Base-by-base conservation (phyloP, 2,797 vertebrate genomes). In the Threskiornis aethiopicus region DNA sequence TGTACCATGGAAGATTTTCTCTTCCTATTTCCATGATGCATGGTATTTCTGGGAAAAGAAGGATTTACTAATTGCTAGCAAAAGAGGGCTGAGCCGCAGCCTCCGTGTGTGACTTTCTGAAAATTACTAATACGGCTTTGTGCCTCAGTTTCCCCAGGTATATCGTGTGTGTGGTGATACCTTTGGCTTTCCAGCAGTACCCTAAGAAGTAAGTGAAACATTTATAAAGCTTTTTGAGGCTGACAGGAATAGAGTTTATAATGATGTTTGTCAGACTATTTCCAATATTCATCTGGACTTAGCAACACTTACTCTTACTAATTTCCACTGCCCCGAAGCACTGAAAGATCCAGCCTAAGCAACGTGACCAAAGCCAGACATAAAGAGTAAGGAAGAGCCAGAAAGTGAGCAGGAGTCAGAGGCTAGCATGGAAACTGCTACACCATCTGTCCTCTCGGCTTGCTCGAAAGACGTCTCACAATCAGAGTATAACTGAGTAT, bases 361-460 rank as follows among this genome's bases (percentile, higher is more conserved):
- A 51, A 69, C 0, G 1, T 1, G 16, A 71, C 69, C 72, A 11
- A 91, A 95, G 89, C 94, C 84, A 92, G 90, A 46, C 73, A 89
- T 49, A 87, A 93, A 90, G 90, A 85, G 61, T 72, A 84, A 71
- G 58, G 87, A 87, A 89, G 94, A 96, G 94, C 93, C 94, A 94
- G 92, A n/a, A 93, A 97, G 92, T 81, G 95, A 86, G 87, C 94
- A 93, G 94, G 88, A 96, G 95, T 87, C 88, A 70, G 93, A 80
- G 93, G 84, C 83, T 71, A 87, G 70, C 84, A 64, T 71, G 90
- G 81, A 80, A 97, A 93, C 90, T 4, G 79, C 94, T 89, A 67
- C 87, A 22, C 95, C 94, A 97, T 96, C 94, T 96, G 94, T 93
- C 94, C 90, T 78, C 86, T 85, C 92, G 13, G 93, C 92, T 84